These are phyloP conservation scores for Egretta garzetta DNA, from an alignment of 2,113 vertebrate genomes.

Conservation along the genomic window DNA sequence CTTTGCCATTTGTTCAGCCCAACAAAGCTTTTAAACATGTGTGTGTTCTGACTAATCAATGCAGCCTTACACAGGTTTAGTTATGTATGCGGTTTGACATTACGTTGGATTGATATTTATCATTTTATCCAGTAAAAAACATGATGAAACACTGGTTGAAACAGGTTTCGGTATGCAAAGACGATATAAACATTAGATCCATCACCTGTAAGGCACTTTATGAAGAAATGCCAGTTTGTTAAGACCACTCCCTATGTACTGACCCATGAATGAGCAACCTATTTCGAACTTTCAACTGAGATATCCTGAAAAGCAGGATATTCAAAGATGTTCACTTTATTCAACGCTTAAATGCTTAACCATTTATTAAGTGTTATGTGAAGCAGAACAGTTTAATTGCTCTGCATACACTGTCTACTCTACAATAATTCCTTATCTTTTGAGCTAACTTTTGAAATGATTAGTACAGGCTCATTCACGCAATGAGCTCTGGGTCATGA, in stretches of 20 bases:
- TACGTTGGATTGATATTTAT: not conserved
- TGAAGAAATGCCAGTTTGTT: not conserved
- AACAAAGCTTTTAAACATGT: not conserved
- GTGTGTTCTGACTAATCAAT: not conserved
- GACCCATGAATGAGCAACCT: not conserved
- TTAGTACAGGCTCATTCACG: not conserved
- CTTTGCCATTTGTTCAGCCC: not conserved
- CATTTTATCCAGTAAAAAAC: not conserved
- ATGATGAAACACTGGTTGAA: not conserved
- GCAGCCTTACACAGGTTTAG: not conserved
- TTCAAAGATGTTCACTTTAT: not conserved
- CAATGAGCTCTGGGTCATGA: not conserved
- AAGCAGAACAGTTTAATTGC: conserved; percentile 61
- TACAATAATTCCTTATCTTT: conserved; percentile 18
- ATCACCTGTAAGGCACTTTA: not conserved
- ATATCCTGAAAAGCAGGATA: not conserved
- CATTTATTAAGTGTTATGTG: conserved; percentile 26
- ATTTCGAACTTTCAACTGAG: conserved; percentile 12
- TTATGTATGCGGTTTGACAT: not conserved
- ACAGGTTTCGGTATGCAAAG: not conserved
- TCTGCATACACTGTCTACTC: not conserved
- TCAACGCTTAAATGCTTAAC: conserved; percentile 3
- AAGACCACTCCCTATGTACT: not conserved
- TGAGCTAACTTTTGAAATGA: conserved; percentile 32
- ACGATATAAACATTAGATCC: not conserved